Base-by-base conservation (phyloP, 2,797 vertebrate genomes). In the Pseudochirops cupreus region DNA sequence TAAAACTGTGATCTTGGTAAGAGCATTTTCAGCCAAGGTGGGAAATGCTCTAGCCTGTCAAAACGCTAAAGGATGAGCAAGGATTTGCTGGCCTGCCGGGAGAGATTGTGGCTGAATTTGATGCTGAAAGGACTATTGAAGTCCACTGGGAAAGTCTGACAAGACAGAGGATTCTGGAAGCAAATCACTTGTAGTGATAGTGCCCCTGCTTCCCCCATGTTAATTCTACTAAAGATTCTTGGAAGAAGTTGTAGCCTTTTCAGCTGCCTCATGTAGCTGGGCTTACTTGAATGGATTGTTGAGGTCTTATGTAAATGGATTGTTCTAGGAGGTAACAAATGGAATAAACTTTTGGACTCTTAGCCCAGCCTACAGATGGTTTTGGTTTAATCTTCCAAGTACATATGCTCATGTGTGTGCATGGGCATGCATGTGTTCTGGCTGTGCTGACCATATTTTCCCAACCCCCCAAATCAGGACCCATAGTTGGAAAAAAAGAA, bases 1-100 rank as follows among this genome's bases (percentile, higher is more conserved):
- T 98, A 96, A 91, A 95, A 96, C 97, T 97, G 33, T 90, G 7
- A 92, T 96, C 96, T 97, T 97, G 93, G 87, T 52, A 91, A 96
- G 91, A n/a, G 92, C 74, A 95, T 94, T 96, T 98, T 96, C 24
- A 90, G 26, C 91, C 91, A 91, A 98, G 62, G 52, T 97, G 93
- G 93, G 87, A 97, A 98, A 96, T 55, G 53, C 82, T 97, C 53
- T 93, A 96, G 46, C 16, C 95, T 95, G 93, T 92, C 93, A 98
- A 57, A 95, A 82, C 94, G 96, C 54, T 1, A 93, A 92, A 97
- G 97, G 92, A 74, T 95, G 92, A 82, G 50, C 91, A 18, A 93
- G 91, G 91, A 97, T 97, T 97, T 98, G 93, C 91, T 95, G 92
- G 82, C 92, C 96, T 95, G 6, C 91, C 95, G 93, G 56, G 96